Conservation (phyloP, 2,797 vertebrate species). For the Mormyrus hasselquistii region DNA sequence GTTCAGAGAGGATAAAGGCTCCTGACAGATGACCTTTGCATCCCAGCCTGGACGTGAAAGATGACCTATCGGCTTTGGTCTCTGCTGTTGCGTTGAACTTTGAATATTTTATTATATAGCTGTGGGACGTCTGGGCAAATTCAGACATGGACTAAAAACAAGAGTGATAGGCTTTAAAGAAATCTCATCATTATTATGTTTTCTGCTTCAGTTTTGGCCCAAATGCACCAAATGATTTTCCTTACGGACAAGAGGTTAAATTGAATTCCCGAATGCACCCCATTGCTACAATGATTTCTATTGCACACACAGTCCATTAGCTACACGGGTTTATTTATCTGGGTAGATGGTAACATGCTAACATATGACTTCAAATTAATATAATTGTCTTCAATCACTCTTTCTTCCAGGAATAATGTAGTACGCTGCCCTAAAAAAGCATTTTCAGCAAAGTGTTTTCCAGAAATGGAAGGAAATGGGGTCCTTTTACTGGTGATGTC, state of each 20-base stretch:
- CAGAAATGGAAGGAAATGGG: not conserved
- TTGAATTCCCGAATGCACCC: not conserved
- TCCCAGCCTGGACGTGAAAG: slow-evolving; percentile 11
- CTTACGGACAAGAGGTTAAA: not conserved
- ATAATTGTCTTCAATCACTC: not conserved
- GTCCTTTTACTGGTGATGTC: not conserved
- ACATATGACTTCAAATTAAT: not conserved
- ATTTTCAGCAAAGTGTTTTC: not conserved
- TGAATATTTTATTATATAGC: slow-evolving; percentile 17
- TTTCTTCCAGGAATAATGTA: not conserved
- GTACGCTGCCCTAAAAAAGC: not conserved
- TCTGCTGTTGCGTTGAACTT: not conserved
- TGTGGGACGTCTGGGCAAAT: not conserved
- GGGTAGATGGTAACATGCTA: not conserved
- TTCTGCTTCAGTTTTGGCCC: not conserved
- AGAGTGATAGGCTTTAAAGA: not conserved
- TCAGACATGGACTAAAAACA: not conserved
- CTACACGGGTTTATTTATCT: not conserved
- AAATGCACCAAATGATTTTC: not conserved
- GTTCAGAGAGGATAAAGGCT: slow-evolving; percentile 11
- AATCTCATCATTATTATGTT: not conserved
- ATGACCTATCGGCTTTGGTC: slow-evolving; percentile 20
- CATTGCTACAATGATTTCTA: not conserved
- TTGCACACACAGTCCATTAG: not conserved
- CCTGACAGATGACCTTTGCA: slow-evolving; percentile 24